Conservation (phyloP, 2,113 vertebrate genomes). For the Vidua chalybeata region DNA sequence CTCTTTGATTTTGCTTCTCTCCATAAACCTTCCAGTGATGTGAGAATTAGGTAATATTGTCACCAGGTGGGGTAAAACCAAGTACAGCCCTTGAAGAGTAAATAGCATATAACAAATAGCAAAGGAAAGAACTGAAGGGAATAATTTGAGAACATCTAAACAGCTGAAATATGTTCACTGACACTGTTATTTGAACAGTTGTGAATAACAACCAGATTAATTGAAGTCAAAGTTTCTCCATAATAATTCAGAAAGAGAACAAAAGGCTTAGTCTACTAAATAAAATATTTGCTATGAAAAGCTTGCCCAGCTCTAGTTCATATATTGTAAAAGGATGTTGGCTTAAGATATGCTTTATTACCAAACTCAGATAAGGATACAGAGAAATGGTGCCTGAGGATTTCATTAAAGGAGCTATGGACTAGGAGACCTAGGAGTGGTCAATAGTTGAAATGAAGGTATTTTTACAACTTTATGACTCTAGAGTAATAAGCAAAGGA, state of each 20-base stretch:
- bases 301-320: constrained; percentile 17
- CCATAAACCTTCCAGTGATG: not conserved
- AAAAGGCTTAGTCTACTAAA: constrained; percentile 55
- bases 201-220: constrained; percentile 58
- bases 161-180: constrained; percentile 60
- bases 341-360: constrained; percentile 42
- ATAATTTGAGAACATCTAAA: constrained; percentile 48
- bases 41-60: not conserved
- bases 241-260: constrained; percentile 63
- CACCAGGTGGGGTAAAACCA: not conserved
- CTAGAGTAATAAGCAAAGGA: not conserved
- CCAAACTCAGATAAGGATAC: constrained; percentile 17
- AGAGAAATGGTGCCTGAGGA: not conserved
- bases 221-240: constrained; percentile 51
- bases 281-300: constrained; percentile 37
- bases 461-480: constrained; percentile 17
- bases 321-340: constrained; percentile 19
- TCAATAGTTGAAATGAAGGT: not conserved
- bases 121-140: constrained; percentile 44
- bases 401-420: not conserved
- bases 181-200: constrained; percentile 50
- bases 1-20: not conserved
- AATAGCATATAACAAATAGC: constrained; percentile 13
- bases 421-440: not conserved
- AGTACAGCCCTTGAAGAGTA: constrained; percentile 3